These are phyloP conservation scores for Cryptops parisi DNA, from an alignment of 2,888 invertebrate genomes.

Conservation along the genomic window DNA sequence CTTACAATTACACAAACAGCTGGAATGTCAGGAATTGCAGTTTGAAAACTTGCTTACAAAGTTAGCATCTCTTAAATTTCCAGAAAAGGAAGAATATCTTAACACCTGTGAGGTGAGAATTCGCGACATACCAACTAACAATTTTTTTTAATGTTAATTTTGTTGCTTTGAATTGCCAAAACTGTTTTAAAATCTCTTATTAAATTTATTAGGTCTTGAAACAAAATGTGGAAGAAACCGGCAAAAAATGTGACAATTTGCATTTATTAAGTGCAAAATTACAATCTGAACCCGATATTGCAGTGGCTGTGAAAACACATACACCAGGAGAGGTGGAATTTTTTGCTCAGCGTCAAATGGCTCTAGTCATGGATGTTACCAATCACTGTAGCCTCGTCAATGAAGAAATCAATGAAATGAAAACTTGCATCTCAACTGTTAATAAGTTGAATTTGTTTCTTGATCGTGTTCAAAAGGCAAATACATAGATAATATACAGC, in stretches of 20 bases:
- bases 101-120: constrained; percentile 11
- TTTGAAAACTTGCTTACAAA: constrained; percentile 11
- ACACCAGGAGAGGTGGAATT: constrained; percentile 17
- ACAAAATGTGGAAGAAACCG: not conserved
- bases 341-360: constrained; percentile 14
- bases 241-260: not conserved
- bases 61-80: not conserved
- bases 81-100: constrained; percentile 4
- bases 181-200: not conserved
- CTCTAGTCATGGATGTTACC: constrained; percentile 12
- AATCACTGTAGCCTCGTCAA: constrained; percentile 9
- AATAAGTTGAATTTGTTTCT: constrained; percentile 10
- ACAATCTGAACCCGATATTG: not conserved
- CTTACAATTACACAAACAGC: constrained; percentile 1
- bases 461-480: constrained; percentile 12
- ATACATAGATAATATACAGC: not conserved
- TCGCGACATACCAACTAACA: not conserved
- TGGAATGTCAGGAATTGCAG: constrained; percentile 2
- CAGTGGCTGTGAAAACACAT: constrained; percentile 10
- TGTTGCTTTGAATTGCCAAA: not conserved
- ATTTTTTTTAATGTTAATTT: not conserved
- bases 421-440: constrained; percentile 7
- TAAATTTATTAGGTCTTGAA: constrained; percentile 1
- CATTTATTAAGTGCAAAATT: not conserved
- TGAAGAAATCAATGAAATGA: constrained; percentile 12